Conservation (phyloP, 2,888 invertebrate genomes). For the Timema podura region DNA sequence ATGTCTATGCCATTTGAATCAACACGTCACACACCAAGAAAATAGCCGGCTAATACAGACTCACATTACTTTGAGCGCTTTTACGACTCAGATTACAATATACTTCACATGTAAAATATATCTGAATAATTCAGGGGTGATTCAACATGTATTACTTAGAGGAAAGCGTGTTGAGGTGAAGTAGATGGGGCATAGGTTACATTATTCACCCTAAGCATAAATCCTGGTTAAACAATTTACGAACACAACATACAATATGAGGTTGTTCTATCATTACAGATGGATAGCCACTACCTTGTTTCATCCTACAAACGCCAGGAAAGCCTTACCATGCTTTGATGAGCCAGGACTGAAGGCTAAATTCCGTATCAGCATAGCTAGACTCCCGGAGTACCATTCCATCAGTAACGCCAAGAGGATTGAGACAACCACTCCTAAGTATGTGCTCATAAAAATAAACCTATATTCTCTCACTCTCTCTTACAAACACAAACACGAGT, state of each 20-base stretch:
- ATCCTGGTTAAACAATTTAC: too few relatives aligned
- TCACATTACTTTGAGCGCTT: too few relatives aligned
- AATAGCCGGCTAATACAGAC: too few relatives aligned
- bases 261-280: slow-evolving; percentile 44
- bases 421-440: too few relatives aligned
- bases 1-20: too few relatives aligned
- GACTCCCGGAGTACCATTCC: slow-evolving; percentile 42
- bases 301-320: slow-evolving; percentile 61
- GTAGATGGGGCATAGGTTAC: slow-evolving; percentile 12
- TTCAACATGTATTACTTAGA: slow-evolving; percentile 5
- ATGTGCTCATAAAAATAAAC: too few relatives aligned
- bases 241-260: slow-evolving; percentile 16
- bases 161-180: neutral
- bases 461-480: too few relatives aligned
- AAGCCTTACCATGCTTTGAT: slow-evolving; percentile 73
- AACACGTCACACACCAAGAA: too few relatives aligned
- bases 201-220: neutral
- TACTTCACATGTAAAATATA: too few relatives aligned
- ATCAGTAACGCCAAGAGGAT: slow-evolving; percentile 18
- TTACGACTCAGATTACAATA: too few relatives aligned
- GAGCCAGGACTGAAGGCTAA: slow-evolving; percentile 65
- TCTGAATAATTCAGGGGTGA: too few relatives aligned
- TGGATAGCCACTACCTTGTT: slow-evolving; percentile 65
- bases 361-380: slow-evolving; percentile 60
- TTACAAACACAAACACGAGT: too few relatives aligned